A percentile compares a stretch with the other conserved stretches of the same genome.
Conservation (phyloP, 1,140 invertebrate genomes). For the Lasaia peninsularis region DNA sequence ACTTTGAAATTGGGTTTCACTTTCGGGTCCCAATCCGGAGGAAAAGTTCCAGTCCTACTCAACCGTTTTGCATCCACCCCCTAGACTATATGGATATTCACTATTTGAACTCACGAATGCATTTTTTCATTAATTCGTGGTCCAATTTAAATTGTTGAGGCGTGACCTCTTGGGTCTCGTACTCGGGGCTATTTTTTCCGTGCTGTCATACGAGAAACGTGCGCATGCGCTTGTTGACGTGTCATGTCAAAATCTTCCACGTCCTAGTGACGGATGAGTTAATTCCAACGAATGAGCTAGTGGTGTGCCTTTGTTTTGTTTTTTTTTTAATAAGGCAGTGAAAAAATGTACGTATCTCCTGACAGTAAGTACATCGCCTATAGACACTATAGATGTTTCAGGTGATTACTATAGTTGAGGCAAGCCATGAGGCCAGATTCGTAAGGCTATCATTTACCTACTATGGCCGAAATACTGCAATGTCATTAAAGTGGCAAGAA, state of each 20-base stretch:
- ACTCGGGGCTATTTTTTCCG: constrained; percentile 3
- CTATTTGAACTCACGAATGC: not conserved
- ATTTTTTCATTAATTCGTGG: constrained; percentile 9
- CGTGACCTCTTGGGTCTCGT: not conserved
- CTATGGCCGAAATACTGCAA: too few species aligned
- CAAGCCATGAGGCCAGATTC: too few species aligned
- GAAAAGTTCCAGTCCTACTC: too few species aligned
- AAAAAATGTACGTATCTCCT: too few species aligned
- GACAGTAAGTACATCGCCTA: too few species aligned
- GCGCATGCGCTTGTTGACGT: constrained; percentile 10
- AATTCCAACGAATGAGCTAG: constrained; percentile 5
- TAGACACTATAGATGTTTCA: too few species aligned
- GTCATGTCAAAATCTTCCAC: constrained; percentile 10
- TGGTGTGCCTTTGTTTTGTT: not conserved
- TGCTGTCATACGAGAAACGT: constrained; percentile 7
- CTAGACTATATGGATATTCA: not conserved
- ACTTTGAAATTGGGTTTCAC: too few species aligned
- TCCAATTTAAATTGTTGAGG: constrained; percentile 5
- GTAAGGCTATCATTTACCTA: too few species aligned
- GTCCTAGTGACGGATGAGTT: constrained; percentile 12
- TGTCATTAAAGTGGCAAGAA: too few species aligned
- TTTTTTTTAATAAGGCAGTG: too few species aligned
- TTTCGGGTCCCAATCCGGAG: too few species aligned
- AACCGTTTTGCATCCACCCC: not conserved
- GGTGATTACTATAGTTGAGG: too few species aligned